Conservation (phyloP, 2,113 vertebrate species). For the Limanda limanda region DNA sequence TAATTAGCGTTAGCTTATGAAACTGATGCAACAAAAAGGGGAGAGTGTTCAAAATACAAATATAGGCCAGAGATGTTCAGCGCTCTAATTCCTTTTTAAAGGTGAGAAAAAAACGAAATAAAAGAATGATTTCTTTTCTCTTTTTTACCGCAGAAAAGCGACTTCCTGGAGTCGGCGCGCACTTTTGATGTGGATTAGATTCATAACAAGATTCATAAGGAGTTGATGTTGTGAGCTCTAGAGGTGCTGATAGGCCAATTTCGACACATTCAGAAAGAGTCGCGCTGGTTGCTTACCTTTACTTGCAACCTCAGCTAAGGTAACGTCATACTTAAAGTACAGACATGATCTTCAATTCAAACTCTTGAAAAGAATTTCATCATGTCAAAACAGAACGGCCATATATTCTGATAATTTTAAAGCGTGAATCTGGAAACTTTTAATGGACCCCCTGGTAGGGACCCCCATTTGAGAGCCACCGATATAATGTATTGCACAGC, state of each 20-base stretch:
- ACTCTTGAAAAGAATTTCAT: background rate
- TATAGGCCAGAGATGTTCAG: slow-evolving; percentile 1
- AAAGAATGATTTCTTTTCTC: background rate
- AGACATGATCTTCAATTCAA: background rate
- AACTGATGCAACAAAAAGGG: slow-evolving; percentile 10
- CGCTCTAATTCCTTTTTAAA: background rate
- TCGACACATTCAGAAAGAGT: background rate
- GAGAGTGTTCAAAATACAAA: slow-evolving; percentile 14
- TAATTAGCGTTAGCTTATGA: slow-evolving; percentile 43
- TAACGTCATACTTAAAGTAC: background rate
- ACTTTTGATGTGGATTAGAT: background rate
- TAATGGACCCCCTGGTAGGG: background rate
- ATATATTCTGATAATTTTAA: background rate
- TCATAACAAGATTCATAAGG: background rate
- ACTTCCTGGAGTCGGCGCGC: slow-evolving; percentile 6
- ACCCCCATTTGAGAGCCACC: background rate
- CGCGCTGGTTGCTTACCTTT: background rate
- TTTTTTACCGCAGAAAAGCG: background rate
- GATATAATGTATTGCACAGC: background rate
- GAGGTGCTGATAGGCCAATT: background rate
- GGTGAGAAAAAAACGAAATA: background rate
- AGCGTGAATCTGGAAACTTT: background rate
- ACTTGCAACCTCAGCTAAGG: background rate
- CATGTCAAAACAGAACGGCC: too few relatives aligned
- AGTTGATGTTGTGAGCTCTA: background rate